phyloP scores from a whole-genome alignment of 2,888 invertebrate genomes.

The Epsilonema sp. region DNA sequence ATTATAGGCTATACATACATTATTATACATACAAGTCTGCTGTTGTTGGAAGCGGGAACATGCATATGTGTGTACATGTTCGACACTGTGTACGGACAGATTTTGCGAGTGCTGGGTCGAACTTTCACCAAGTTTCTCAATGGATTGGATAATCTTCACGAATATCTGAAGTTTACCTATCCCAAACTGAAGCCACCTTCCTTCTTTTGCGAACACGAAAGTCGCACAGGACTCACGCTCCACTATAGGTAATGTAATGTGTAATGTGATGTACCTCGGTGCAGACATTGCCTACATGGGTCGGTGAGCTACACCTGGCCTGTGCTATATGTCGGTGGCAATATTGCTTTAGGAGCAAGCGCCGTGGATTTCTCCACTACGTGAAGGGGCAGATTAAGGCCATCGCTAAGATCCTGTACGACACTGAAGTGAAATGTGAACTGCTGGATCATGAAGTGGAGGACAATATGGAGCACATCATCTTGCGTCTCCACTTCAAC shows the following conservation, averaged over 20 bases:
- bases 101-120: slow-evolving; percentile 22
- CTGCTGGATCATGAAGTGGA: slow-evolving; percentile 62
- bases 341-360: slow-evolving; percentile 47
- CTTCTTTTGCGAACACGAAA: slow-evolving; percentile 89
- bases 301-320: no score
- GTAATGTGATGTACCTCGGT: not conserved
- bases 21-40: no score
- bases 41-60: no score
- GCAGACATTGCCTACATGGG: not conserved
- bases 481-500: slow-evolving; percentile 78
- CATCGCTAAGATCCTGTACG: slow-evolving; percentile 49
- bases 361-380: slow-evolving; percentile 81
- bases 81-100: no score
- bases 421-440: slow-evolving; percentile 79
- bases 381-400: slow-evolving; percentile 48
- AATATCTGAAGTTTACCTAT: slow-evolving; percentile 20
- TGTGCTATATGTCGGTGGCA: no score
- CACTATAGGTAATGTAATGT: slow-evolving; percentile 47
- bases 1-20: not conserved
- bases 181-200: slow-evolving; percentile 67
- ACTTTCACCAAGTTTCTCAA: slow-evolving; percentile 24
- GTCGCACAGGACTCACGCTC: slow-evolving; percentile 66
- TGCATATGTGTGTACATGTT: no score
- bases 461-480: slow-evolving; percentile 75
- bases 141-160: slow-evolving; percentile 24